Evolutionary conservation across 2,888 invertebrate genomes (phyloP).

Genomic region (Habrosyne pyritoides): DNA sequence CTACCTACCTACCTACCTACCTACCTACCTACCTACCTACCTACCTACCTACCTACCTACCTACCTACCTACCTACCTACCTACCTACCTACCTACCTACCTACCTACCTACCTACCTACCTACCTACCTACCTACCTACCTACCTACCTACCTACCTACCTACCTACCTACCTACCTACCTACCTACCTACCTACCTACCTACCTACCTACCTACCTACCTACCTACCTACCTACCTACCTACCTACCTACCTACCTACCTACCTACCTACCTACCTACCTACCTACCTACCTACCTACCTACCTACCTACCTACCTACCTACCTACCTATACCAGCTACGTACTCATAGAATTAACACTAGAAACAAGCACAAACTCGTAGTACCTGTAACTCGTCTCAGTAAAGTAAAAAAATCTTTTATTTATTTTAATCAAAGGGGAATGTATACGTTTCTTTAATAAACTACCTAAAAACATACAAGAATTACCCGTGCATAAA

Average conservation of each 20-base stretch:
- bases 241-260: constrained; percentile 19
- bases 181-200: constrained; percentile 4
- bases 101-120: neutral
- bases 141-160: constrained; percentile 7
- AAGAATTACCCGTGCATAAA: too few species aligned
- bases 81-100: neutral
- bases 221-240: constrained; percentile 13
- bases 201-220: constrained; percentile 1
- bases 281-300: constrained; percentile 19
- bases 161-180: constrained; percentile 6
- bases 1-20: constrained; percentile 1
- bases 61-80: neutral
- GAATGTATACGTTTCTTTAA: too few species aligned
- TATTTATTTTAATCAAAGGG: too few species aligned
- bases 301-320: constrained; percentile 9
- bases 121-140: constrained; percentile 1
- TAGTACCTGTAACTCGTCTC: too few species aligned
- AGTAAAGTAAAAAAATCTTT: too few species aligned
- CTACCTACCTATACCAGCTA: too few species aligned
- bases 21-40: neutral
- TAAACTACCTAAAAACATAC: too few species aligned
- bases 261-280: constrained; percentile 19
- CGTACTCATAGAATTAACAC: too few species aligned
- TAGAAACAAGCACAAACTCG: too few species aligned
- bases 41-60: neutral